Base-by-base conservation (phyloP, 2,797 vertebrate genomes). In the Phoeniculus purpureus region DNA sequence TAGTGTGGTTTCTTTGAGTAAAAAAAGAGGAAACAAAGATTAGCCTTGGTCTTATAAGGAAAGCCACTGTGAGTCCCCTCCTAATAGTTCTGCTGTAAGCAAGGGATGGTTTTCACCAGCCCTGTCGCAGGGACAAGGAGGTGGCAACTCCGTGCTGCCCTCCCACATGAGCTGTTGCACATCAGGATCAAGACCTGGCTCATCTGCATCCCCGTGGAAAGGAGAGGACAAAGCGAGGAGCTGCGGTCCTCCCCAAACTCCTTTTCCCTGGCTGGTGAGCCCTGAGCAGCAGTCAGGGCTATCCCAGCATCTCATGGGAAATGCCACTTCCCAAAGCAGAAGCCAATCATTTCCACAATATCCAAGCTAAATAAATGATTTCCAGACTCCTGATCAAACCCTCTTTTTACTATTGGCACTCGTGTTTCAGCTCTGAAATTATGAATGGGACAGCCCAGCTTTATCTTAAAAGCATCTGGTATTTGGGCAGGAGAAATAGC, bases 321-420 rank as follows among this genome's bases (percentile, higher is more conserved):
- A 82, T 90, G 80, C 60, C 85, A 64, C 82, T 82, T 96, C 93
- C 91, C 85, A 80, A 84, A 95, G 76, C 74, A 59, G 40, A 14
- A 93, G 81, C 80, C 87, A 94, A 72, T 74, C 29, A n/a, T 61
- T 80, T 87, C 19, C 6, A 1, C 23, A 75, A 29, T 70, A 60
- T 92, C 89, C 93, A 92, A 94, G 73, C 73, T 89, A 93, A 95
- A 91, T 91, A 89, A 92, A 92, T 48, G 59, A 67, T 84, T 92
- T 95, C 91, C 91, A 94, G 66, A 59, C 20, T 90, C 47, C 52
- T 32, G 66, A 85, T 85, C 94, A 85, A 89, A 81, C 40, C 43
- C 50, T 81, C 76, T 72, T 14, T 48, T 29, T 48, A 22, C 54
- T 72, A 50, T 34, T 89, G 78, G 34, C 86, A 84, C 73, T 76